Base-by-base conservation (phyloP, 2,113 vertebrate genomes). In the Serilophus lunatus region DNA sequence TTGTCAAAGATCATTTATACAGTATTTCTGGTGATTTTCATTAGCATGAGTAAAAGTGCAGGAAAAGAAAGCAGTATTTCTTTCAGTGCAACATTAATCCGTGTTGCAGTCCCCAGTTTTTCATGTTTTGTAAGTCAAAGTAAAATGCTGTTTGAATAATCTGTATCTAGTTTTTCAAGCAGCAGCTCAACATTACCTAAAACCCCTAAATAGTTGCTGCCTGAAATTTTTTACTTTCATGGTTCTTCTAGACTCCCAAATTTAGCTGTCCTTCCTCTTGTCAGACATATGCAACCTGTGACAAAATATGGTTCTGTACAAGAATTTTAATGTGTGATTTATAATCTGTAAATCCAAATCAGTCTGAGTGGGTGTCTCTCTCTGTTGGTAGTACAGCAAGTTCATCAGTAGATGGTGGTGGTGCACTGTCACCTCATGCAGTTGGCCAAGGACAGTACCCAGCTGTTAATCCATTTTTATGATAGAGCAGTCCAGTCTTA, bases 391-490 rank as follows among this genome's bases (percentile, higher is more conserved):
- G 77, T 97, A 88, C 92, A 94, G 60, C 13, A 63, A 22, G 18
- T 20, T 66, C 71, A 74, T 40, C 97, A 86, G 95, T 60, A 97
- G 97, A 51, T 96, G 96, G 97, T 84, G 89, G 78, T 97, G 74
- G 31, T 96, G 97, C 81, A 93, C 94, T 92, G 72, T 85, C 84
- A 88, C 71, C 71, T 35, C 11, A 50, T 50, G 69, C 33, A 18
- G 7, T 6, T 47, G 36, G 44, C 31, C 6, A 4, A 31, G 7
- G 11, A 25, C 45, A 31, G n/a, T 7, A n/a, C 31, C 10, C 28
- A 56, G 14, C 28, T 64, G 20, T 36, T 60, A 68, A 80, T 65
- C 6, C 5, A 8, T 18, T 70, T 65, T 50, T 36, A 19, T 75
- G 65, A 57, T 10, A 49, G 26, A 79, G 23, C 18, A 72, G 38